Base-by-base conservation (phyloP, 2,797 vertebrate genomes). In the Anabas testudineus region DNA sequence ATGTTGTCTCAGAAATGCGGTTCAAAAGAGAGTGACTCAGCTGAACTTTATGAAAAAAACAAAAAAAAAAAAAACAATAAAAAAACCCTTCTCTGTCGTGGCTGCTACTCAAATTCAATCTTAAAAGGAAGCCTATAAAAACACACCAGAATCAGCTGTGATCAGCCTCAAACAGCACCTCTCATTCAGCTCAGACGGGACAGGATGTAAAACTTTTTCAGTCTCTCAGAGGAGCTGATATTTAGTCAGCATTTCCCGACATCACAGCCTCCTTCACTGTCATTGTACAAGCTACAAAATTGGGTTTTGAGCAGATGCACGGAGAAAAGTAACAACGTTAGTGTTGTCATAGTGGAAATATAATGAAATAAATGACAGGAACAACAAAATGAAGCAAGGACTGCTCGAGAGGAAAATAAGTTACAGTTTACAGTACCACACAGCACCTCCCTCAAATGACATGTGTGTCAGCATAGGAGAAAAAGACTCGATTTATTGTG, bases 401-500 rank as follows among this genome's bases (percentile, higher is more conserved):
- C 22, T 45, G 16, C 10, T 10, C 6, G 12, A 32, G 10, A 22
- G n/a, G 22, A 7, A 30, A 14, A 36, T 0, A 22, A 30, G 13
- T 26, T 12, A 19, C 0, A 5, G 14, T 57, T 16, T 12, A 13
- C 8, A 4, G 6, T 37, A 48, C 43, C 24, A 47, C 16, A 28
- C 12, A 32, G 46, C 30, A 16, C 36, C 34, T 46, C 15, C n/a
- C 16, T 52, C 9, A 66, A 32, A 18, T 59, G 21, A 10, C 36
- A 56, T 22, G 45, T 0, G 30, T 22, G 7, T n/a, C n/a, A 47
- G 54, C 4, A 32, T 1, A 21, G 71, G 55, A 48, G 41, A 10
- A 45, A 49, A 69, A 59, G 2, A 15, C 64, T 5, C 80, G 53
- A 77, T 67, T 56, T 41, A 77, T 19, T 59, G 28, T 46, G 34